These are phyloP conservation scores for Amphipyra berbera DNA, from an alignment of 2,888 invertebrate genomes.

Conservation along the genomic window DNA sequence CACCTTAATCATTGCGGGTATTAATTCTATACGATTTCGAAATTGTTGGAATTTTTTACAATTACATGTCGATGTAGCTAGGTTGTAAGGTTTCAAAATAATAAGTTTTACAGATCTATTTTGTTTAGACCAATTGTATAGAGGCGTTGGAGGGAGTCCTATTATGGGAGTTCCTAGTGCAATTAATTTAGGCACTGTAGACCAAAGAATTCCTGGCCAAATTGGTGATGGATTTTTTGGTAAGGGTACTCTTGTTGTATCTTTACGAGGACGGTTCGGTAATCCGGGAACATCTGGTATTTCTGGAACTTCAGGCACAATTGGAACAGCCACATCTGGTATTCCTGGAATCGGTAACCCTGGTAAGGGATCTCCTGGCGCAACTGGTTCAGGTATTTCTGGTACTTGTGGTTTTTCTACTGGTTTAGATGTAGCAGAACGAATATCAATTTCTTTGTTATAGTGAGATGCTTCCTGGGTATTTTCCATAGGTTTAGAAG, in stretches of 20 bases:
- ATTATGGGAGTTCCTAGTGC: background rate
- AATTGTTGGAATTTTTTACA: background rate
- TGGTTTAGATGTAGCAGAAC: constrained; percentile 18
- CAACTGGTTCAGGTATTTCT: constrained; percentile 33
- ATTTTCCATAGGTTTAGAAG: constrained; percentile 1
- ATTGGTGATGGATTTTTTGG: constrained; percentile 6
- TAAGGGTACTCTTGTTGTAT: background rate
- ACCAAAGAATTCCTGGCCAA: background rate
- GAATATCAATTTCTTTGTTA: constrained; percentile 18
- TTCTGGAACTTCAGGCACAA: constrained; percentile 39
- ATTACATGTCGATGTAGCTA: background rate
- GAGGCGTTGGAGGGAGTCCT: background rate
- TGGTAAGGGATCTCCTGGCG: constrained; percentile 29
- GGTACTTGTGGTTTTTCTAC: constrained; percentile 10
- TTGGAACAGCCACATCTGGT: constrained; percentile 41
- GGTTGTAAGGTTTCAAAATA: background rate
- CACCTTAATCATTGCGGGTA: background rate
- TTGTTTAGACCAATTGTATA: background rate
- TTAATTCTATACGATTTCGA: constrained; percentile 5
- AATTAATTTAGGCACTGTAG: background rate
- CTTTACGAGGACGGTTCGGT: constrained; percentile 22
- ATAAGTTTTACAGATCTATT: background rate
- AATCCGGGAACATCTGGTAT: constrained; percentile 35
- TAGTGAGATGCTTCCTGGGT: background rate
- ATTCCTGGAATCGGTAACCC: constrained; percentile 31